Base-by-base conservation (phyloP, 2,888 invertebrate genomes). In the Drosophila maculinotata region DNA sequence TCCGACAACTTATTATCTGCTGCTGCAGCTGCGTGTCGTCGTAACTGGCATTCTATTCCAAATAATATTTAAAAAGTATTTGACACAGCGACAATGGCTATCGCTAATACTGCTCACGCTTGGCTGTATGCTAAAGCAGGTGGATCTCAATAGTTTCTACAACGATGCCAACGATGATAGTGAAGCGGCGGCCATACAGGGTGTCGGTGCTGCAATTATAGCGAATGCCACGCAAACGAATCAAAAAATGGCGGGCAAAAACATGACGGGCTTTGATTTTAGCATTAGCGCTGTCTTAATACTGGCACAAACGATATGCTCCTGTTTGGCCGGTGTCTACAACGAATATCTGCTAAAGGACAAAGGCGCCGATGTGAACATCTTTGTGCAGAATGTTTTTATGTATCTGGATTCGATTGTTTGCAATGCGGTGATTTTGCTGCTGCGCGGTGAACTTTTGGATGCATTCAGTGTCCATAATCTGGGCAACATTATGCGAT, bases 401-500 rank as follows among this genome's bases (percentile, higher is more conserved):
- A 98, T 98, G 97, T 98, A 98, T 90, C 89, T 97, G 25, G 97
- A 98, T 91, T 98, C 98, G 3, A 97, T 98, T 69, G 88, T 97
- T n/a, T 98, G 97, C 90, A 98, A 98, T 91, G 90, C 95, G n/a
- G 90, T 94, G 2, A 92, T 97, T 59, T 92, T 98, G 38, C 76
- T 94, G 49, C 89, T 93, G 3, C 94, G 95, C 89, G 96, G 95
- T 0, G 94, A 95, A 81, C 85, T 95, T 0, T 64, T 91, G 0
- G 92, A 92, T 23, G 94, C 95, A 10, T 94, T 97, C 76, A 92
- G 93, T 1, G 89, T 92, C 14, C 90, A 92, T 0, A 92, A 93
- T 73, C 90, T 95, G 23, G 82, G 91, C 28, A 92, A 94, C 30
- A 92, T 96, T 33, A 92, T 93, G 64, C 93, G 95, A 60, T 93